Conservation (phyloP, 2,888 invertebrate species). For the Balanococcus diminutus region DNA sequence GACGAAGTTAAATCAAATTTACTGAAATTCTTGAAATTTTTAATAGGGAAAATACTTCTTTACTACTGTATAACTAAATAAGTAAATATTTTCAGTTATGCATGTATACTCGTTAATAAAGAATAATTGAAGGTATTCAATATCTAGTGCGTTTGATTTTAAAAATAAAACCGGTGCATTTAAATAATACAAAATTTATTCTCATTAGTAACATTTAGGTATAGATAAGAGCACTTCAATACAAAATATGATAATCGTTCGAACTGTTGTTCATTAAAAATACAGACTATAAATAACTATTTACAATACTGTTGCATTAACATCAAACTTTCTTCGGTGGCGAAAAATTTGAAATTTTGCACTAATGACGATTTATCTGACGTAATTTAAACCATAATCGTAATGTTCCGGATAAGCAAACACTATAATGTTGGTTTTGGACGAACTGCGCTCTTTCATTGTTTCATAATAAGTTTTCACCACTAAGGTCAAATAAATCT, state of each 20-base stretch:
- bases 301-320: neutral
- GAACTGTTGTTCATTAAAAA: neutral
- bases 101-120: no score
- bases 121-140: no score
- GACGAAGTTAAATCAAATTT: no score
- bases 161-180: neutral
- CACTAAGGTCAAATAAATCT: neutral
- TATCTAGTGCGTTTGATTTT: neutral
- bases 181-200: neutral
- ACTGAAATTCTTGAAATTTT: no score
- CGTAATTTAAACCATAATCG: neutral
- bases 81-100: no score
- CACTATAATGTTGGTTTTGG: neutral
- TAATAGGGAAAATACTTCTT: no score
- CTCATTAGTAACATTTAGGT: neutral
- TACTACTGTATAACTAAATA: no score
- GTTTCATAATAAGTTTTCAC: neutral
- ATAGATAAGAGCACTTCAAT: neutral
- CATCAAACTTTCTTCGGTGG: neutral
- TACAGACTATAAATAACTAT: neutral
- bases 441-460: slow-evolving; percentile 1
- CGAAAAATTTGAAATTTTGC: neutral
- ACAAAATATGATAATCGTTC: neutral
- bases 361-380: neutral
- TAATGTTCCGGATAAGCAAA: neutral